Conservation (phyloP, 2,113 vertebrate genomes). For the Chionomys nivalis region DNA sequence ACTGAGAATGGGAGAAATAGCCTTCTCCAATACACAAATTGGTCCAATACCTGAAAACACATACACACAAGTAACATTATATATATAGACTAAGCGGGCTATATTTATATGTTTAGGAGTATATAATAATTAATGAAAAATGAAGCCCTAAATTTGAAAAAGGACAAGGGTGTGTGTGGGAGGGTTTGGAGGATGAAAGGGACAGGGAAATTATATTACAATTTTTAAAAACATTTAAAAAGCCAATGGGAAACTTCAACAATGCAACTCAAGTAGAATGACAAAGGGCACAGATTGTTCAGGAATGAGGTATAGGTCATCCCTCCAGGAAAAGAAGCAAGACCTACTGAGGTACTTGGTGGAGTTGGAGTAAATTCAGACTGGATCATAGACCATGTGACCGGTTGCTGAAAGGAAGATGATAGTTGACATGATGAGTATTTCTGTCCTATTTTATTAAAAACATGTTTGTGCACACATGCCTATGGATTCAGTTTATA, state of each 20-base stretch:
- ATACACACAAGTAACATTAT: neutral
- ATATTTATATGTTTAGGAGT: neutral
- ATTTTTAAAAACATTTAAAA: neutral
- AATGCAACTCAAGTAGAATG: neutral
- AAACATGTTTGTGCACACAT: neutral
- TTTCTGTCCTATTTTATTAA: neutral
- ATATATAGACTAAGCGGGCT: neutral
- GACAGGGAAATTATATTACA: neutral
- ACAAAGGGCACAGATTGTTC: neutral
- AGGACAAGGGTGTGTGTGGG: neutral
- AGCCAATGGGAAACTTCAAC: neutral
- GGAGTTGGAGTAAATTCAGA: neutral
- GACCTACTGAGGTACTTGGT: neutral
- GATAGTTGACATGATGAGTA: neutral
- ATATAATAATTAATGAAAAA: neutral
- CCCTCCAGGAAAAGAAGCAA: neutral
- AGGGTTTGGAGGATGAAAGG: neutral
- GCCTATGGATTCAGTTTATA: neutral
- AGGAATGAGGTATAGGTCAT: neutral
- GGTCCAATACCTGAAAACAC: neutral
- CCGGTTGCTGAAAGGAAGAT: neutral
- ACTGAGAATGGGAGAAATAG: neutral
- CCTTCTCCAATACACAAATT: too few species aligned
- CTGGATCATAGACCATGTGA: neutral
- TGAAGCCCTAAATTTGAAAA: neutral